phyloP scores from a whole-genome alignment of 2,888 invertebrate genomes.

The Hemicrepidius hirtus region DNA sequence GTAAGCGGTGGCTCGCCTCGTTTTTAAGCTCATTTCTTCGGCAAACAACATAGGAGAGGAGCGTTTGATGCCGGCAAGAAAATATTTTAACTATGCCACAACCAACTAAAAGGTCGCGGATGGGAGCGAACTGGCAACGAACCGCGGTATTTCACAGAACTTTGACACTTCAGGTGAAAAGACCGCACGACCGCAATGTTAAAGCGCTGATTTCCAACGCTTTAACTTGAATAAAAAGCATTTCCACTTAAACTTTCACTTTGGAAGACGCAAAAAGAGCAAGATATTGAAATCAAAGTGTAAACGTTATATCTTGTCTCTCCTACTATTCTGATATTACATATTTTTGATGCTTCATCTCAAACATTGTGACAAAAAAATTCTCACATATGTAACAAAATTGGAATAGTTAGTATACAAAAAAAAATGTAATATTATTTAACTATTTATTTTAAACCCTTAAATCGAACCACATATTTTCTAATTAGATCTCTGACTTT shows the following conservation, averaged over 20 bases:
- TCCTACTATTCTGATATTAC: not conserved
- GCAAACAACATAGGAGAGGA: slow-evolving; percentile 36
- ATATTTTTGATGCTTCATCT: not conserved
- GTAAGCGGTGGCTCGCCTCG: slow-evolving; percentile 3
- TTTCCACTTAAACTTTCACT: slow-evolving; percentile 36
- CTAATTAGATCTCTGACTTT: too few relatives aligned
- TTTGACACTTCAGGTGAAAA: slow-evolving; percentile 51
- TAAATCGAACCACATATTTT: too few relatives aligned
- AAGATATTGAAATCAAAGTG: slow-evolving; percentile 23
- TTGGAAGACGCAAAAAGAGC: slow-evolving; percentile 21
- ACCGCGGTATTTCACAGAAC: slow-evolving; percentile 44
- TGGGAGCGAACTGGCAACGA: slow-evolving; percentile 36
- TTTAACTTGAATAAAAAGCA: slow-evolving; percentile 41
- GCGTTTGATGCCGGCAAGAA: slow-evolving; percentile 38
- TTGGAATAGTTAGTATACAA: too few relatives aligned
- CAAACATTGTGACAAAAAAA: slow-evolving; percentile 6
- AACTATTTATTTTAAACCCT: too few relatives aligned
- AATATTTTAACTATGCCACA: slow-evolving; percentile 38
- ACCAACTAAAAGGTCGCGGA: slow-evolving; percentile 39
- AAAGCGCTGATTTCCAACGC: slow-evolving; percentile 46
- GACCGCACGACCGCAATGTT: slow-evolving; percentile 46
- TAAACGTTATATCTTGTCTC: not conserved
- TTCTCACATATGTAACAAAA: not conserved
- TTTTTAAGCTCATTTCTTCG: slow-evolving; percentile 35
- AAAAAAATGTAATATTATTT: too few relatives aligned